Percentiles rank a stretch among this genome's conserved stretches.
phyloP scores from a whole-genome alignment of 2,797 vertebrate genomes.

The Falco cherrug region DNA sequence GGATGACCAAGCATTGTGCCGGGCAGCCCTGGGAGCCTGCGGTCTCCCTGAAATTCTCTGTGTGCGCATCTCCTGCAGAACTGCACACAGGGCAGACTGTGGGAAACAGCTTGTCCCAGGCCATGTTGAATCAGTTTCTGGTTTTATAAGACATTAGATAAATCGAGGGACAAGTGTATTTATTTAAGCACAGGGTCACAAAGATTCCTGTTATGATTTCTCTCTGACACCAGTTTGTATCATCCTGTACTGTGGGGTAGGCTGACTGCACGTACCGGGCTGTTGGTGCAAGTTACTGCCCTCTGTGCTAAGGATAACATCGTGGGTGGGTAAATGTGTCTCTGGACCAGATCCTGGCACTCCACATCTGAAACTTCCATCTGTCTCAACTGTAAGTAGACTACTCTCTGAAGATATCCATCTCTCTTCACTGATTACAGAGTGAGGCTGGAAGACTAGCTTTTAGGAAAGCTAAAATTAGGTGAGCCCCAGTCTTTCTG shows the following conservation, averaged over 20 bases:
- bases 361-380: neutral
- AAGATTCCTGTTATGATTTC: neutral
- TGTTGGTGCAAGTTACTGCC: neutral
- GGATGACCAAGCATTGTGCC: neutral
- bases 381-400: neutral
- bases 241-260: neutral
- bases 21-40: neutral
- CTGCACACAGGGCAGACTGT: neutral
- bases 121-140: neutral
- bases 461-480: neutral
- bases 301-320: neutral
- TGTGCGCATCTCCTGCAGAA: neutral
- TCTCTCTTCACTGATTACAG: neutral
- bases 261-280: neutral
- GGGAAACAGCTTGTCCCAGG: neutral
- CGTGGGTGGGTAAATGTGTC: neutral
- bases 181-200: too few species aligned
- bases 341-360: neutral
- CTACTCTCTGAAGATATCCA: neutral
- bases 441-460: neutral
- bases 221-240: neutral
- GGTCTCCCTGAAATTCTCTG: neutral
- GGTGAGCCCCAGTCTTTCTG: neutral
- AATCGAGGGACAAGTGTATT: neutral
- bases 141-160: neutral